A percentile compares a stretch with the other conserved stretches of the same genome.
phyloP scores from a whole-genome alignment of 2,797 vertebrate genomes.

The Apodemus agrarius region DNA sequence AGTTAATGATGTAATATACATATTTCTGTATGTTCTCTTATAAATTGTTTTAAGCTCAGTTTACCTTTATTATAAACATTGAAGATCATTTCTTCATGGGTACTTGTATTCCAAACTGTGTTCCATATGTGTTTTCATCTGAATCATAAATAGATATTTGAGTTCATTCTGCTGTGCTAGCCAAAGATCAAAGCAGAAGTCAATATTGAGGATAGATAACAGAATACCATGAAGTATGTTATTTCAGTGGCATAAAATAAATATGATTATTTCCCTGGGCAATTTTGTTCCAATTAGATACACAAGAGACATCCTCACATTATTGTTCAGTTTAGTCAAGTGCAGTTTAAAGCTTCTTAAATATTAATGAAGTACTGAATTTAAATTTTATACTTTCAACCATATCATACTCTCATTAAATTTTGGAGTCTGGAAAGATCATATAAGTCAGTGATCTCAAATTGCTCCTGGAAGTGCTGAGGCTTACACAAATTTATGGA shows the following conservation, averaged over 20 bases:
- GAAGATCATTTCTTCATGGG: not conserved
- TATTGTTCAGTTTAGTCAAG: constrained; percentile 31
- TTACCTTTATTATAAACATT: constrained; percentile 35
- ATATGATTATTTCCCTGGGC: not conserved
- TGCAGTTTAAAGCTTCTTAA: constrained; percentile 38
- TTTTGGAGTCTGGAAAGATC: not conserved
- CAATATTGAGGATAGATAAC: constrained; percentile 45
- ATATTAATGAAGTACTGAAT: not conserved
- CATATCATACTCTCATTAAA: not conserved
- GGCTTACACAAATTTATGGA: not conserved
- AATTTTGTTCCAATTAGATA: constrained; percentile 54
- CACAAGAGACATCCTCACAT: not conserved
- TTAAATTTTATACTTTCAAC: constrained; percentile 51
- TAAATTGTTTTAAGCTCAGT: not conserved
- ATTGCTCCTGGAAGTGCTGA: not conserved
- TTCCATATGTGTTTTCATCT: not conserved
- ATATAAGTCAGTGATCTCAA: constrained; percentile 9
- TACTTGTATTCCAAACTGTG: not conserved
- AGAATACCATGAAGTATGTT: not conserved
- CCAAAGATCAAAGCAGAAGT: constrained; percentile 49
- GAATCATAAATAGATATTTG: constrained; percentile 42
- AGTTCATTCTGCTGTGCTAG: not conserved
- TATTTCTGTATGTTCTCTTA: not conserved
- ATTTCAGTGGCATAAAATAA: constrained; percentile 53
- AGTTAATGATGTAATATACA: not conserved